Conservation (phyloP, 2,888 invertebrate species). For the Lepeophtheirus nordmannii region DNA sequence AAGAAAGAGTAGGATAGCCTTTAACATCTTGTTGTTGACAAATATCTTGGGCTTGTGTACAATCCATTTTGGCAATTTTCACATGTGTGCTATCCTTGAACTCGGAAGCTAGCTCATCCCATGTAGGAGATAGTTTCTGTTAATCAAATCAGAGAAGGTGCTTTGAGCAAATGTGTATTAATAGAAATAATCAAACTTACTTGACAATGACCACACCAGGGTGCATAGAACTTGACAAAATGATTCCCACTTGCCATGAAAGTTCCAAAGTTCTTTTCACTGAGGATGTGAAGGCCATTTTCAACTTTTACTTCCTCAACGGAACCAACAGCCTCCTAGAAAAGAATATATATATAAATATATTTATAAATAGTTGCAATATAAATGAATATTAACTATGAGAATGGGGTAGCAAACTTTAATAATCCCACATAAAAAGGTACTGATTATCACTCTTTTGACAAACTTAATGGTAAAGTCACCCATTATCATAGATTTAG, state of each 20-base stretch:
- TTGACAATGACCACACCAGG: slow-evolving; percentile 79
- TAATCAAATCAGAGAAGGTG: slow-evolving; percentile 18
- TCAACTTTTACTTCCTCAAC: slow-evolving; percentile 42
- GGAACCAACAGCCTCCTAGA: slow-evolving; percentile 29
- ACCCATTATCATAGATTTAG: not conserved
- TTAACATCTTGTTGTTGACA: slow-evolving; percentile 66
- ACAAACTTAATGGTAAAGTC: not conserved
- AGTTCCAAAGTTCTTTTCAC: slow-evolving; percentile 56
- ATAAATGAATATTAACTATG: not conserved
- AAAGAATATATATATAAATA: slow-evolving; percentile 23
- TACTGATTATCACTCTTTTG: not conserved
- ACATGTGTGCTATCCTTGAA: slow-evolving; percentile 50
- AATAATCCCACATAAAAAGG: slow-evolving; percentile 7
- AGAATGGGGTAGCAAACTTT: not conserved
- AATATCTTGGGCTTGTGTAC: slow-evolving; percentile 54
- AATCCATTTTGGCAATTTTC: slow-evolving; percentile 66
- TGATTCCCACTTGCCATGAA: slow-evolving; percentile 56
- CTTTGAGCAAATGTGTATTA: not conserved
- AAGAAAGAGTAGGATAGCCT: slow-evolving; percentile 70
- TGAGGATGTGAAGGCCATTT: slow-evolving; percentile 52
- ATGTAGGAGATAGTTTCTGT: slow-evolving; percentile 61
- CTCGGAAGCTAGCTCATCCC: slow-evolving; percentile 62
- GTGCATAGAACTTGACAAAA: slow-evolving; percentile 79
- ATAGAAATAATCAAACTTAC: slow-evolving; percentile 34
- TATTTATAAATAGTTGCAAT: not conserved